Evolutionary conservation across 2,888 invertebrate species (phyloP).

Genomic region (Catocala fraxini): DNA sequence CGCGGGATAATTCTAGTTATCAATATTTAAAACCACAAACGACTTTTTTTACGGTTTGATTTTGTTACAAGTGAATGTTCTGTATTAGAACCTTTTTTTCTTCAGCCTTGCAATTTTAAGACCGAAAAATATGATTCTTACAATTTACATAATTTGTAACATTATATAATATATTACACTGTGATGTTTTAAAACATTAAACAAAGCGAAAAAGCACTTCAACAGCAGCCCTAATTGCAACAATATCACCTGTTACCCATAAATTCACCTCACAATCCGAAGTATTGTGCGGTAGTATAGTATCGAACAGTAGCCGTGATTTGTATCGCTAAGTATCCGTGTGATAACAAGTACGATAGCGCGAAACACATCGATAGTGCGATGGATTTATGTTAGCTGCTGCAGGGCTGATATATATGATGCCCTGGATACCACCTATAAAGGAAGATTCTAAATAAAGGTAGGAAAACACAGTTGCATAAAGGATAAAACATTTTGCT

Average conservation of each 20-base stretch:
- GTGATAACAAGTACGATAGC: slow-evolving; percentile 50
- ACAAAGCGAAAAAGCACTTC: slow-evolving; percentile 3
- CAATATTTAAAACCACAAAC: no score
- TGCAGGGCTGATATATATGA: slow-evolving; percentile 27
- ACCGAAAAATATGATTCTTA: no score
- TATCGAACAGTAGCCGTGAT: slow-evolving; percentile 51
- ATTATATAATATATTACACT: no score
- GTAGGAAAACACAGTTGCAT: no score
- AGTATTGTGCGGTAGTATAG: slow-evolving; percentile 35
- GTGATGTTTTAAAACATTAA: neutral
- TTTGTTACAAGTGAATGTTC: no score
- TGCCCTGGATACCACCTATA: neutral
- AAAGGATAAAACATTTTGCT: no score
- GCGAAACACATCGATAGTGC: slow-evolving; percentile 47
- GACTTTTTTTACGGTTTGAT: no score
- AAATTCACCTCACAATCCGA: slow-evolving; percentile 33
- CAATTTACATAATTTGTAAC: no score
- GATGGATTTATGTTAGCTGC: slow-evolving; percentile 39
- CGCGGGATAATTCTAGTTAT: no score
- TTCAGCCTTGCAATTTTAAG: no score
- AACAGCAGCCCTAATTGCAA: slow-evolving; percentile 14
- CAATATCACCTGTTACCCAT: slow-evolving; percentile 31
- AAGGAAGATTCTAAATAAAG: neutral
- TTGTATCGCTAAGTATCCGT: slow-evolving; percentile 51
- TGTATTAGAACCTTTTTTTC: no score